Evolutionary conservation across 2,797 vertebrate genomes (phyloP), one percentile per base, ranked within the genome.

Genomic region (Cetoscarus ocellatus): DNA sequence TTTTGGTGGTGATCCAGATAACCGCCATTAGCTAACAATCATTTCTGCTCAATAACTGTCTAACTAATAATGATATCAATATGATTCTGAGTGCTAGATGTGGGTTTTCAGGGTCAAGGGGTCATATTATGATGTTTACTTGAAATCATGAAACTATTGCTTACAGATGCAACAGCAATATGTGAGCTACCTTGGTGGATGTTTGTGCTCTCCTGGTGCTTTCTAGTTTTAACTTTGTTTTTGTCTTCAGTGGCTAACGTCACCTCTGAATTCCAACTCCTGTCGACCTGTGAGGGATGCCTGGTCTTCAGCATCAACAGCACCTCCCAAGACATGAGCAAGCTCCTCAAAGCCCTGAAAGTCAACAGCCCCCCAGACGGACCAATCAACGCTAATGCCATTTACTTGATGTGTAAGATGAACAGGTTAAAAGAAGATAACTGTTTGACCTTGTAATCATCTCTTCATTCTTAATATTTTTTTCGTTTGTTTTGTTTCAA

Each of bases 331-430:
- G 5, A 75, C 48, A 0, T 54, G 0, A 2, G 51, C 11, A 1
- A 7, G 0, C 0, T 65, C 0, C 2, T 60, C 0, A 0, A 7
- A 0, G 0, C 5, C 0, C 0, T 88, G 3, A 53, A 67, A 0
- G 0, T 84, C 0, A 3, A 0, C 3, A 0, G 0, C 6, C 0
- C 1, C 0, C 1, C 1, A 1, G 0, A 38, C 51, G 0, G 5
- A 18, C 6, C 1, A 3, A 38, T 75, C 14, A 0, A 0, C 0
- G 0, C 7, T n/a, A 69, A 0, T 0, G 7, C 55, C 1, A 0
- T 88, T 7, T 84, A 87, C 35, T 48, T 90, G 47, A 15, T 83
- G 44, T 36, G 86, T 90, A 67, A 3, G 2, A n/a, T n/a, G n/a
- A 11, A n/a, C 2, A 0, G 5, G 2, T 8, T 3, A 12, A 13